A percentile compares a stretch with the other conserved stretches of the same genome.
Conservation (phyloP, 2,113 vertebrate species). For the Elephas maximus region DNA sequence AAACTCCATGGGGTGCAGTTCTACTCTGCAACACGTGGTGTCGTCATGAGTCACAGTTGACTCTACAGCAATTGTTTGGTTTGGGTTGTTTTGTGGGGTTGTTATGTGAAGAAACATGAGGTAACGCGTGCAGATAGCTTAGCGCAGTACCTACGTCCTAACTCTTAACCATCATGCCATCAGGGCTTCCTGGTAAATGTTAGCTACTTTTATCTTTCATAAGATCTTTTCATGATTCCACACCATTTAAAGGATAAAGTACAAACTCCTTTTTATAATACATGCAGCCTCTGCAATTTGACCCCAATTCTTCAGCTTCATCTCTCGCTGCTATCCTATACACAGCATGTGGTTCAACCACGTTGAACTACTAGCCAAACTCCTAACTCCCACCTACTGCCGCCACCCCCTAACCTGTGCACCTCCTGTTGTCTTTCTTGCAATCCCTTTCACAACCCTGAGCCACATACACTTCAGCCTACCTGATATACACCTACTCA, state of each 20-base stretch:
- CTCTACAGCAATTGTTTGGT: too few relatives aligned
- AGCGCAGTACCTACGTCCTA: neutral
- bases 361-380: neutral
- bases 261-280: neutral
- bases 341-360: neutral
- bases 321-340: neutral
- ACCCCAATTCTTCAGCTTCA: neutral
- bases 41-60: too few relatives aligned
- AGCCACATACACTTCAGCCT: neutral
- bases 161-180: too few relatives aligned
- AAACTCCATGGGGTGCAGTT: neutral
- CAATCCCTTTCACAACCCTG: neutral
- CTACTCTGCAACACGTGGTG: too few relatives aligned
- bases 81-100: neutral
- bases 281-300: neutral
- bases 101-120: neutral
- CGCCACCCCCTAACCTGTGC: neutral
- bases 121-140: neutral
- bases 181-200: too few relatives aligned
- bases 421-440: neutral
- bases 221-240: neutral
- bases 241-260: neutral
- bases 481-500: neutral
- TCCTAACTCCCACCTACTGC: neutral
- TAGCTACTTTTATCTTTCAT: neutral